A percentile compares a stretch with the other conserved stretches of the same genome.
Evolutionary conservation across 2,888 invertebrate species (phyloP).

Genomic region (Metopia argyrocephala): DNA sequence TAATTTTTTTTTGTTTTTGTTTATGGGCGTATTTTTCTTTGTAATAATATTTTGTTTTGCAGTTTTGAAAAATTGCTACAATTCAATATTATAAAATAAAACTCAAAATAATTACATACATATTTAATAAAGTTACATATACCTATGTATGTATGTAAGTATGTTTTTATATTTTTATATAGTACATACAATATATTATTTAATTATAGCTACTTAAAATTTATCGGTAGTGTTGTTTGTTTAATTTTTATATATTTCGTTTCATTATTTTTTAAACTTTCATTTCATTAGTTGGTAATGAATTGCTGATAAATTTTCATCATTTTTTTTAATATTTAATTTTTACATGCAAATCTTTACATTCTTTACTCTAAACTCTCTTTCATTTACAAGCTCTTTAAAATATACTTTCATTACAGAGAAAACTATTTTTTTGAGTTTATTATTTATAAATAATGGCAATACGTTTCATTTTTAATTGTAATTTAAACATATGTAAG

Average conservation of each 20-base stretch:
- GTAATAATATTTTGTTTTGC: no score
- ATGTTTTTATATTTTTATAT: neutral
- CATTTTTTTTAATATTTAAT: no score
- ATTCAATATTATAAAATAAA: neutral
- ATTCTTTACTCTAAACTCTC: neutral
- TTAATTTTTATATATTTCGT: neutral
- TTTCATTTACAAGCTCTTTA: no score
- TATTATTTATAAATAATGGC: constrained; percentile 1
- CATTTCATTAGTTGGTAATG: no score
- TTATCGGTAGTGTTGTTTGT: constrained; percentile 37
- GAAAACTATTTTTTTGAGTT: neutral
- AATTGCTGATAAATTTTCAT: no score
- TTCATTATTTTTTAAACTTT: no score
- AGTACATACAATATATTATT: neutral
- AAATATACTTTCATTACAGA: no score
- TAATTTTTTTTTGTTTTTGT: neutral
- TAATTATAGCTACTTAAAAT: constrained; percentile 15
- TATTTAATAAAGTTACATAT: no score
- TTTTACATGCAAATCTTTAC: no score
- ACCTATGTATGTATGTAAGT: neutral
- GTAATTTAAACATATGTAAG: no score
- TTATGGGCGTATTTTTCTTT: neutral
- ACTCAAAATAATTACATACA: neutral
- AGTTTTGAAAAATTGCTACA: no score
- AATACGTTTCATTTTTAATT: neutral